Evolutionary conservation across 1,140 invertebrate genomes (phyloP).

Genomic region (Bombyx mandarina): DNA sequence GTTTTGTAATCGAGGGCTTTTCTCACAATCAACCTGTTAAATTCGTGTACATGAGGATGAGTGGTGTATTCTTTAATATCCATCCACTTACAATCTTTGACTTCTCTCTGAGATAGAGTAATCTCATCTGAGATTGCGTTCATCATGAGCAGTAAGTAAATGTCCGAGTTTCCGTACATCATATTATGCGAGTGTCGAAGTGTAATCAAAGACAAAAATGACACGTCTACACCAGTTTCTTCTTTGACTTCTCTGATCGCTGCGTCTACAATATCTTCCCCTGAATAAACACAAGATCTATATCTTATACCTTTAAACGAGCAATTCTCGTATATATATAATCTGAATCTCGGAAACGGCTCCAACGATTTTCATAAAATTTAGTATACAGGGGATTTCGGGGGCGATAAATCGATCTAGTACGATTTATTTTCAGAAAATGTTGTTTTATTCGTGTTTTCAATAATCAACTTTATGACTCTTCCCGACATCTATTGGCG

Average conservation of each 20-base stretch:
- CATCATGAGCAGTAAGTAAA: constrained; percentile 85
- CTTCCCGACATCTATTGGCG: no score
- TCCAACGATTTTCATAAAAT: no score
- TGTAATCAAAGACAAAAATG: constrained; percentile 82
- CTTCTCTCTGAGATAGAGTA: constrained; percentile 79
- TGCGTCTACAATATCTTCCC: constrained; percentile 85
- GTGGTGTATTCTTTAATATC: constrained; percentile 80
- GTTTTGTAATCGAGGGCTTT: constrained; percentile 77
- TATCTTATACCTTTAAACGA: neutral
- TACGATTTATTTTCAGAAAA: no score
- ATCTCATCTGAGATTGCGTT: constrained; percentile 78
- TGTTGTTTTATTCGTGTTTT: no score
- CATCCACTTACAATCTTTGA: constrained; percentile 87
- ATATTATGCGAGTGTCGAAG: constrained; percentile 81
- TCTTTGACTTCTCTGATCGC: constrained; percentile 89
- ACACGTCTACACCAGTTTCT: constrained; percentile 86
- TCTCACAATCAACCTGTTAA: constrained; percentile 78
- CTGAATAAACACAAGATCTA: constrained; percentile 55
- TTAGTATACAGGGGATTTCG: no score
- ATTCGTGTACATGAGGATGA: constrained; percentile 81
- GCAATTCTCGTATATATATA: no score
- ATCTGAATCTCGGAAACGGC: no score
- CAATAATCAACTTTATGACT: no score
- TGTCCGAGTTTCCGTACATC: constrained; percentile 86
- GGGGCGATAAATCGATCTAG: no score